Evolutionary conservation across 1,140 invertebrate genomes (phyloP), one percentile per base, ranked within the genome.

Genomic region (Cyclina sinensis): DNA sequence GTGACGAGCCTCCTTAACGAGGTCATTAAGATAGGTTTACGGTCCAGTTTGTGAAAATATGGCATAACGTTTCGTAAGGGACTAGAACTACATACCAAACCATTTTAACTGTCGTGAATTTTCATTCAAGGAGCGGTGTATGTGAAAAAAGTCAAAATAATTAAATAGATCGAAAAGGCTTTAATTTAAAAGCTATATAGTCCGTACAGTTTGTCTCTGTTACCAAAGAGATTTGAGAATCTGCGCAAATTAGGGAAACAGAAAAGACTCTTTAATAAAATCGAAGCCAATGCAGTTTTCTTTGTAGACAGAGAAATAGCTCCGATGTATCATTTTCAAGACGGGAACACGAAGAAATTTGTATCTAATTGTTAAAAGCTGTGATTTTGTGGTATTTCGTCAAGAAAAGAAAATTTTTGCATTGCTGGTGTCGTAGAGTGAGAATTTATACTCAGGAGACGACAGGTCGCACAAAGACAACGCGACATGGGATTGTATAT

Each of bases 341-440:
- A 74, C 21, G 27, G 39, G 48, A 74, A 70, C 46, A 74, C 39
- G 48, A 18, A 43, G 39, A 74, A 74, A 74, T 74, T 74, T 74
- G 70, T 74, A 74, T 48, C 70, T 74, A 74, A 74, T 74, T 48
- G 70, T 74, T 74, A 74, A 14, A 48, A 79, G 54, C 76, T 57
- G 76, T 79, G 30, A 79, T 79, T 79, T 79, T 57, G 54, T 27
- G 43, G 46, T 79, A 79, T 12, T 48, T 48, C 21, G n/a, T 59
- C 46, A 79, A 32, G 39, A 54, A 24, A 79, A 59, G 46, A 27
- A 48, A 79, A 32, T 3, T 48, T 57, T 3, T 9, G 46, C 48
- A 57, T 79, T 79, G 30, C 4, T 18, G 21, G 46, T 79, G 48
- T 79, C 46, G 16, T 14, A 54, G 46, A 30, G 76, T 54, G 76